Conservation (phyloP, 2,888 invertebrate species). For the Hirtodrosophila histrioides region DNA sequence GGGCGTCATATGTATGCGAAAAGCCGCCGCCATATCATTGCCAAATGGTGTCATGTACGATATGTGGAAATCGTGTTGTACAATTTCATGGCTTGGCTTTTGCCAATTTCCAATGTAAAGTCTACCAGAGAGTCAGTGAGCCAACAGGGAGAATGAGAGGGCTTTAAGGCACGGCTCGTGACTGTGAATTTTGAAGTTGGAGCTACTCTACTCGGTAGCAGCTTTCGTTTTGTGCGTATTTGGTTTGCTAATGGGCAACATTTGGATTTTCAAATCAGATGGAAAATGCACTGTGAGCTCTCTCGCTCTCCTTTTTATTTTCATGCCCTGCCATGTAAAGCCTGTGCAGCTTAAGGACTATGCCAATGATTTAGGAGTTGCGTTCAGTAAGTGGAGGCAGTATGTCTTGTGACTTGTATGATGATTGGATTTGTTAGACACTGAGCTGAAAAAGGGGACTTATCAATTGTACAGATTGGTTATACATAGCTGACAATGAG, state of each 20-base stretch:
- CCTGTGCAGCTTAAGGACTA: conserved; percentile 44
- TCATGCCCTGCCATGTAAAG: conserved; percentile 24
- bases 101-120: conserved; percentile 67
- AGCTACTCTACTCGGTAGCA: conserved; percentile 8
- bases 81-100: conserved; percentile 80
- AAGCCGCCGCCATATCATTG: conserved; percentile 53
- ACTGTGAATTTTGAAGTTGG: conserved; percentile 33
- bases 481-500: too few relatives aligned
- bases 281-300: conserved; percentile 70
- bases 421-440: conserved; percentile 36
- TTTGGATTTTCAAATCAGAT: conserved; percentile 74
- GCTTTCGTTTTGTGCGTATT: conserved; percentile 54
- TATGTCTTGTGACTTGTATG: conserved; percentile 18
- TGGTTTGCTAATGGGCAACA: conserved; percentile 78
- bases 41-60: conserved; percentile 77
- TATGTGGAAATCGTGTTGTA: conserved; percentile 78
- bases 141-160: neutral
- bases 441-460: neutral
- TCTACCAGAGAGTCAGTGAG: conserved; percentile 17
- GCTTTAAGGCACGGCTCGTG: conserved; percentile 25
- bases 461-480: neutral
- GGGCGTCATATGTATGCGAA: conserved; percentile 36
- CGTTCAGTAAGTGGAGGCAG: neutral
- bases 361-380: conserved; percentile 49
- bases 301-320: conserved; percentile 3